These are phyloP conservation scores for Dinoponera quadriceps DNA, from an alignment of 1,140 invertebrate species.

Conservation along the genomic window DNA sequence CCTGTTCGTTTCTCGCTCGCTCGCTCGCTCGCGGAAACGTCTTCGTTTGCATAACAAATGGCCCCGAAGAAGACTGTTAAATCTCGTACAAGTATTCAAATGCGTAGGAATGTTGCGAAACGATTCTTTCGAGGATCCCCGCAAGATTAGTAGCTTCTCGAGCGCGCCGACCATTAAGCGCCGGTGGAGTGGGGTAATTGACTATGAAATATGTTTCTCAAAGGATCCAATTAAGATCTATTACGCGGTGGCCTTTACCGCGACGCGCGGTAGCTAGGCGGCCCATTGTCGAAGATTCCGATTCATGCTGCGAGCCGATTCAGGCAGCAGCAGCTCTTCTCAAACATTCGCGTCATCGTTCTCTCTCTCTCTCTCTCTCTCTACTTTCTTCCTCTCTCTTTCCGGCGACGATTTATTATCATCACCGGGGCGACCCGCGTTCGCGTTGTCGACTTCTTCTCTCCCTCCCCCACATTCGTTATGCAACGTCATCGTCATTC, in stretches of 20 bases:
- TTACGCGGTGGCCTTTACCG: slow-evolving; percentile 54
- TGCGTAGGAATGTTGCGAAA: slow-evolving; percentile 41
- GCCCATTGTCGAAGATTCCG: slow-evolving; percentile 55
- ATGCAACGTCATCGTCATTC: slow-evolving; percentile 68
- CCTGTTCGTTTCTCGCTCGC: too few species aligned
- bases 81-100: slow-evolving; percentile 54
- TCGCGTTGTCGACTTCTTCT: slow-evolving; percentile 63
- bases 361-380: slow-evolving; percentile 4
- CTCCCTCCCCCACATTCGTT: neutral
- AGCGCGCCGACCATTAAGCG: slow-evolving; percentile 41
- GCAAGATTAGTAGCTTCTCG: slow-evolving; percentile 51
- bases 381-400: too few species aligned
- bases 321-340: slow-evolving; percentile 23
- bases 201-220: slow-evolving; percentile 64
- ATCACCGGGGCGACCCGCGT: slow-evolving; percentile 46
- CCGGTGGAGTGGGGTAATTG: slow-evolving; percentile 31
- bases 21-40: slow-evolving; percentile 21
- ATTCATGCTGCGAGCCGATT: slow-evolving; percentile 57
- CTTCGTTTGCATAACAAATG: slow-evolving; percentile 64
- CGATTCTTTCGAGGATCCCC: slow-evolving; percentile 47
- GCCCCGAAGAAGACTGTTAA: slow-evolving; percentile 35
- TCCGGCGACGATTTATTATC: slow-evolving; percentile 69
- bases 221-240: slow-evolving; percentile 66
- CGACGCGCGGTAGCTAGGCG: slow-evolving; percentile 55
- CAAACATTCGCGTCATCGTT: slow-evolving; percentile 69